Base-by-base conservation (phyloP, 2,888 invertebrate genomes). In the Drosophila helvetica region DNA sequence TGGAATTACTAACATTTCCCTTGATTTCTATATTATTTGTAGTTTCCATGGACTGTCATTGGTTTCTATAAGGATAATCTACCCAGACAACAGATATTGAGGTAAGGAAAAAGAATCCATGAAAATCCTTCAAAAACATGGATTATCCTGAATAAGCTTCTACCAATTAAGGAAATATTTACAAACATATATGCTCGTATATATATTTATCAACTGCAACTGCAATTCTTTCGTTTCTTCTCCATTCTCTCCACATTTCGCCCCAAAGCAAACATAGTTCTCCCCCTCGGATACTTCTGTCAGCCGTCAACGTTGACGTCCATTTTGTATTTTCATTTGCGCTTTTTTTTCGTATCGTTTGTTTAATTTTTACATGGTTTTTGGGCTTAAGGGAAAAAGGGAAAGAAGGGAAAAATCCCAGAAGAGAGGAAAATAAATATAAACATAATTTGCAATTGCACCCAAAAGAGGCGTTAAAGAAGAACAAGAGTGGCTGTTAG, bases 391-490 rank as follows among this genome's bases (percentile, higher is more conserved):
- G 48, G 48, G 9, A 25, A 18, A 47, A 15, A 30, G 25, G 18
- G 17, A 22, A 38, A 25, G 46, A 27, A 7, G 43, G 9, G 54
- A 1, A 12, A 38, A 38, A 38, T 38, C 38, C 15, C 38, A 38
- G 15, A 38, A 15, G 27, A 27, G 12, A 9, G 30, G 12, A 66
- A 27, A 69, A 69, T 53, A 74, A 77, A 72, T 63, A 84, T 80
- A 80, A 87, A 77, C 77, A 87, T 75, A 59, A 88, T 73, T 80
- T 88, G 77, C 78, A 86, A 84, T 86, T 80, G 84, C 67, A 78
- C 88, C 62, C 84, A 27, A 58, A 52, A 80, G 86, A 65, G 72
- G 69, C 76, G 65, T 82, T 74, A 66, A 48, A 75, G 66, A 53
- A 67, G 42, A 65, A 53, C 48, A 67, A 48, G 54, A 65, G 43